Base-by-base conservation (phyloP, 1,140 invertebrate genomes). In the Chelonus insularis region DNA sequence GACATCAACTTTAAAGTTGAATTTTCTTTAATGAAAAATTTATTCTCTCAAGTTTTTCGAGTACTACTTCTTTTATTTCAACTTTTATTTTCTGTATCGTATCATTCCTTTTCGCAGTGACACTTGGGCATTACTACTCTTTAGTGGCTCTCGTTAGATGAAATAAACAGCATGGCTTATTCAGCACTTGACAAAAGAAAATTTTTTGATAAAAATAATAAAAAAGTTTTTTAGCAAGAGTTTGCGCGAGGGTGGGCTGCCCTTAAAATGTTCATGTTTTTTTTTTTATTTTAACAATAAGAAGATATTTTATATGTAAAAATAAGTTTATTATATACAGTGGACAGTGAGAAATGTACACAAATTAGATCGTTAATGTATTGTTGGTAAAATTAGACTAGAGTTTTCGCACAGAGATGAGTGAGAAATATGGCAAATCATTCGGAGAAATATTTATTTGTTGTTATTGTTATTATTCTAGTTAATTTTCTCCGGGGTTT, bases 181-280 rank as follows among this genome's bases (percentile, higher is more conserved):
- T 60, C 48, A 20, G 52, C 52, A 41, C 52, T 51, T 51, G n/a
- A 57, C 51, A 34, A 50, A 45, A 36, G 9, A 61, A 55, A 57
- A 57, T 12, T 20, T 11, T 34, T 11, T 39, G 14, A 39, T 39
- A 12, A 52, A 57, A 45, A 9, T 34, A 32, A 47, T 14, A 60
- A 41, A 58, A 16, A 51, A 32, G 57, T 43, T 63, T 59, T 71
- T 72, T 71, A 76, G 72, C 66, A 63, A 74, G 70, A 69, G 74
- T 73, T 73, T 76, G 77, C 72, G 79, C 72, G 72, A 77, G 79
- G 79, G 77, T 80, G 79, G 79, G 79, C 78, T 81, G 77, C 74
- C 76, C 76, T 69, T 69, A 50, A 57, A 65, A 57, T 65, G 50
- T 68, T 64, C n/a, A n/a, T n/a, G n/a, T n/a, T n/a, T n/a, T n/a